Percentiles rank a stretch among this genome's conserved stretches.
Conservation (phyloP, 2,113 vertebrate species). For the Zingel zingel region DNA sequence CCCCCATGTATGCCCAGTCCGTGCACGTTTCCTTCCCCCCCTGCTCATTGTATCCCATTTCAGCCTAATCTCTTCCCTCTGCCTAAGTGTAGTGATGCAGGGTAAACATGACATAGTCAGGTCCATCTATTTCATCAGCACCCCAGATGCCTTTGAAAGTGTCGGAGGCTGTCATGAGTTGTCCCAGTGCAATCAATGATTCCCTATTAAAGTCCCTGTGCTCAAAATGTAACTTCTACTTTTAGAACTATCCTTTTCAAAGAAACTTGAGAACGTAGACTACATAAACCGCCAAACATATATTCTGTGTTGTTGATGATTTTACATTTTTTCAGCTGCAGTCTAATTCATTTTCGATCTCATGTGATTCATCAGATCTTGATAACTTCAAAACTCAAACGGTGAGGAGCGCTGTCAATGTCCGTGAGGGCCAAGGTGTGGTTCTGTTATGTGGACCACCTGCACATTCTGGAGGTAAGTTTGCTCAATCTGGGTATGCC, state of each 20-base stretch:
- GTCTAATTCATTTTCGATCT: constrained; percentile 1
- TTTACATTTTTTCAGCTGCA: neutral
- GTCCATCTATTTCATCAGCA: constrained; percentile 69
- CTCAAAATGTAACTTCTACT: constrained; percentile 49
- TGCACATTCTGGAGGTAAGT: constrained; percentile 90
- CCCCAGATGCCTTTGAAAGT: constrained; percentile 63
- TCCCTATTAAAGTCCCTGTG: constrained; percentile 57
- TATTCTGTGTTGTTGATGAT: neutral
- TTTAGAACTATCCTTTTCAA: constrained; percentile 41
- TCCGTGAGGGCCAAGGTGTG: constrained; percentile 95
- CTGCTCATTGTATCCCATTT: constrained; percentile 57
- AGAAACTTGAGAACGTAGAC: constrained; percentile 8
- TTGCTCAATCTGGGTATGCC: neutral
- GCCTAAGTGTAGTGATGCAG: constrained; percentile 35
- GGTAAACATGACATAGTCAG: constrained; percentile 55
- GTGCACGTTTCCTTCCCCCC: neutral
- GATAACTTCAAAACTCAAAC: constrained; percentile 89
- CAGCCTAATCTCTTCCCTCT: constrained; percentile 55
- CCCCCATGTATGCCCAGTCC: constrained; percentile 57
- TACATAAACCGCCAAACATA: neutral
- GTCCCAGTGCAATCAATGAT: constrained; percentile 61
- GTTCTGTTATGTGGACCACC: constrained; percentile 93
- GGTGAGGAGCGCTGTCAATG: constrained; percentile 90
- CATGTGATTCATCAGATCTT: constrained; percentile 84
- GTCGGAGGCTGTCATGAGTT: constrained; percentile 52